Percentiles rank a stretch among this genome's conserved stretches.
phyloP scores from a whole-genome alignment of 53 echinoderm and acorn worm species.

The Echinometra lucunter region DNA sequence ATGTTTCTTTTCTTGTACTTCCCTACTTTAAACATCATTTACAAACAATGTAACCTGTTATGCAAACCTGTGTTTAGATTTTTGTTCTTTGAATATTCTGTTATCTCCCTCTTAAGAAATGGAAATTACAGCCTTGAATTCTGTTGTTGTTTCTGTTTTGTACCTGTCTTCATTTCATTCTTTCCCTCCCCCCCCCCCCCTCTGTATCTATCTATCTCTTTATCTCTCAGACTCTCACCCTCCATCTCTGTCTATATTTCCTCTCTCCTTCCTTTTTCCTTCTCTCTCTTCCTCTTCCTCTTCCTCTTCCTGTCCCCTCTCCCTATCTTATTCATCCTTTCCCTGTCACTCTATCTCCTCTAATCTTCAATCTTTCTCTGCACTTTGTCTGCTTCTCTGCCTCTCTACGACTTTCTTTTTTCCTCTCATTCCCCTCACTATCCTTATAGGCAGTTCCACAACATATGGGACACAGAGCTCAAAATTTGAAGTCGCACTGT shows the following conservation, averaged over 20 bases:
- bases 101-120: too few relatives aligned
- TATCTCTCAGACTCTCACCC: background rate
- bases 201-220: background rate
- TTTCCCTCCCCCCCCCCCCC: too few relatives aligned
- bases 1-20: background rate
- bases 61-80: too few relatives aligned
- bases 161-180: background rate
- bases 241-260: background rate
- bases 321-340: background rate
- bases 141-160: background rate
- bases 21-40: background rate
- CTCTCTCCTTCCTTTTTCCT: background rate
- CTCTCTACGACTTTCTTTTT: too few relatives aligned
- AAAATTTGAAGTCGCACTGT: too few relatives aligned
- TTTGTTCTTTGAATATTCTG: background rate
- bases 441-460: too few relatives aligned
- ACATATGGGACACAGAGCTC: too few relatives aligned
- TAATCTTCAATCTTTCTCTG: background rate
- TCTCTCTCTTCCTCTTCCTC: background rate
- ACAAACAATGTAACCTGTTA: background rate
- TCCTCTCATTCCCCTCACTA: too few relatives aligned
- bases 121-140: too few relatives aligned
- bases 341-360: background rate
- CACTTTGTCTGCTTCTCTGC: too few relatives aligned
- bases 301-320: background rate